These are phyloP conservation scores for Mormyrus hasselquistii DNA, from an alignment of 2,797 vertebrate species.

Conservation along the genomic window DNA sequence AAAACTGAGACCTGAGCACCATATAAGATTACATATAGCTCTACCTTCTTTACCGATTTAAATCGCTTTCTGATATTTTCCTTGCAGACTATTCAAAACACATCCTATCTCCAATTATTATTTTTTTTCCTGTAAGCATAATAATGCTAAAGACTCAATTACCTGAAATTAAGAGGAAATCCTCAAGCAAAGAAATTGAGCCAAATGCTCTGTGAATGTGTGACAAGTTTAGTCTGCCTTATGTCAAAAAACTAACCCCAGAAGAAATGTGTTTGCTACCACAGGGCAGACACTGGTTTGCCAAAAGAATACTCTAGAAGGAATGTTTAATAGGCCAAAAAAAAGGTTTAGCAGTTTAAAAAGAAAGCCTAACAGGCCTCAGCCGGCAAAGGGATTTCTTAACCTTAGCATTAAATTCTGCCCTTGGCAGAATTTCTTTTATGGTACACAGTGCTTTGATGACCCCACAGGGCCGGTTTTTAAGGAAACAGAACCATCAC, in stretches of 20 bases:
- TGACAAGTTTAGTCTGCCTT: constrained; percentile 6
- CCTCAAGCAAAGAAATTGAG: not conserved
- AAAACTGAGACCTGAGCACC: not conserved
- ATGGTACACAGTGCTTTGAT: not conserved
- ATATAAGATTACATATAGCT: not conserved
- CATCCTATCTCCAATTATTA: not conserved
- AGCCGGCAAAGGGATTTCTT: not conserved
- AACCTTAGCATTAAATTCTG: not conserved
- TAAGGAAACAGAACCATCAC: not conserved
- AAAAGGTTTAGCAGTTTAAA: not conserved
- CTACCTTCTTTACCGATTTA: not conserved
- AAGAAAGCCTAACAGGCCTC: not conserved
- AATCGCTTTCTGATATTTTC: not conserved
- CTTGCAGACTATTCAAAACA: not conserved
- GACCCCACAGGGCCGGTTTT: not conserved
- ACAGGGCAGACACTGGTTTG: not conserved
- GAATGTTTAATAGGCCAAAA: not conserved
- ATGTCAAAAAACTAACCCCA: not conserved
- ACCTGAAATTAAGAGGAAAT: not conserved
- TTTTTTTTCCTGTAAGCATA: not conserved
- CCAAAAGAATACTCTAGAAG: not conserved
- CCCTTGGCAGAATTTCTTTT: not conserved
- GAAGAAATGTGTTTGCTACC: not conserved
- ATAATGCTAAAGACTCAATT: constrained; percentile 4
- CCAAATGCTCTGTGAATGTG: not conserved